Base-by-base conservation (phyloP, 2,113 vertebrate species). In the Delphinapterus leucas region DNA sequence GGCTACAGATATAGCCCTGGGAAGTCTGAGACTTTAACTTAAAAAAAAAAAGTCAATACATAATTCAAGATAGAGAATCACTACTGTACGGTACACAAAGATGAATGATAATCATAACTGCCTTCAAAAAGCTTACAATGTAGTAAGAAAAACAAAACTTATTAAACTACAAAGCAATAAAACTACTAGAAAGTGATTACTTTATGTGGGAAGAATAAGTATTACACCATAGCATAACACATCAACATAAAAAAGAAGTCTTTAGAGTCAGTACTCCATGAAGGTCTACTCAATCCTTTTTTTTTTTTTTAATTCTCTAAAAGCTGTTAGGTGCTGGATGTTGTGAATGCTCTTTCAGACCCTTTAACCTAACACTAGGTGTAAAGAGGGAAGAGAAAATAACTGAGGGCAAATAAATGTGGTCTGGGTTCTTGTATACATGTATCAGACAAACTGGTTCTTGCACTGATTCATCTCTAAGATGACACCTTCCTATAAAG, bases 321-420 rank as follows among this genome's bases (percentile, higher is more conserved):
- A 83, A 85, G 44, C 7, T 94, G 5, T 18, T 49, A n/a, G 13
- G 77, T 28, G 31, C 33, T 76, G 31, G 38, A 53, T 25, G 13
- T 31, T 92, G 41, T 63, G 3, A 86, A 89, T 61, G n/a, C 9
- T 84, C 26, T 76, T 58, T 93, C 79, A 89, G 5, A 90, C 7
- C 21, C 67, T 95, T 82, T 36, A 87, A 74, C 70, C 38, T 81
- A 92, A 80, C 3, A 68, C 26, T 26, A 82, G 5, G n/a, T 85
- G 38, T 89, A 95, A 94, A 82, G 25, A 74, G 25, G 13, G 14
- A 94, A 93, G n/a, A 95, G 36, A 96, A 95, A 89, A 47, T 81
- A 92, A 65, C 18, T 70, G 23, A 58, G 36, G 9, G 13, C 68
- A 93, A 94, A 96, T 25, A 90, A 91, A 63, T 47, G 14, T 73